Evolutionary conservation across 2,113 vertebrate species (phyloP), one percentile per base, ranked within the genome.

Genomic region (Eptesicus fuscus): DNA sequence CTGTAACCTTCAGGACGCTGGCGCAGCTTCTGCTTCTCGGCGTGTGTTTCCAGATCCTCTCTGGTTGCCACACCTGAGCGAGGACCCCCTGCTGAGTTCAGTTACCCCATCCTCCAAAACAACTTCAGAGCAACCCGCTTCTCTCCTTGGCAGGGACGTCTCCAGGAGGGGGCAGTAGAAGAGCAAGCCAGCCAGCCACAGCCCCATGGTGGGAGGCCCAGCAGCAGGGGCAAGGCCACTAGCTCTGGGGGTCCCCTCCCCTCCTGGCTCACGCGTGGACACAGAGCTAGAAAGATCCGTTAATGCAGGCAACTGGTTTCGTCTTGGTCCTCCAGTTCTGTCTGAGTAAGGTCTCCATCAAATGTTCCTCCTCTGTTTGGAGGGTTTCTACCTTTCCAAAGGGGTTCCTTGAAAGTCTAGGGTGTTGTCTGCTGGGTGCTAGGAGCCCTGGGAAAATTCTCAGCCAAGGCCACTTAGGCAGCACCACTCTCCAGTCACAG

Each of bases 81-180:
- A 13, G 73, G 91, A 90, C 9, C 56, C 51, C 35, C 49, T 35
- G 51, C 25, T 35, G 25, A 56, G 35, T 83, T 82, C 32, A 32
- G n/a, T 44, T 14, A 7, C 69, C 59, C 88, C 56, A 22, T 16
- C 47, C 25, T 37, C 49, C 84, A 84, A 86, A 70, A 40, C 61
- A 53, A 4, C 63, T 23, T 35, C 49, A 61, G 59, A 42, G 42
- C 53, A 11, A 4, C 49, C 42, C 22, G 2, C 40, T 53, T 85
- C 16, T 0, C 11, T 32, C 61, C 61, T 63, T 10, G 35, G 69
- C n/a, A 6, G 65, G 82, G 79, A 63, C 56, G 37, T 83, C 20
- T 40, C 96, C 98, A 96, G 97, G 67, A 98, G 97, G 98, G 98
- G 97, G 97, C 97, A 95, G 96, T 98, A 90, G 95, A 96, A 97